Evolutionary conservation across 2,113 vertebrate species (phyloP).

Genomic region (Semnornis frantzii): DNA sequence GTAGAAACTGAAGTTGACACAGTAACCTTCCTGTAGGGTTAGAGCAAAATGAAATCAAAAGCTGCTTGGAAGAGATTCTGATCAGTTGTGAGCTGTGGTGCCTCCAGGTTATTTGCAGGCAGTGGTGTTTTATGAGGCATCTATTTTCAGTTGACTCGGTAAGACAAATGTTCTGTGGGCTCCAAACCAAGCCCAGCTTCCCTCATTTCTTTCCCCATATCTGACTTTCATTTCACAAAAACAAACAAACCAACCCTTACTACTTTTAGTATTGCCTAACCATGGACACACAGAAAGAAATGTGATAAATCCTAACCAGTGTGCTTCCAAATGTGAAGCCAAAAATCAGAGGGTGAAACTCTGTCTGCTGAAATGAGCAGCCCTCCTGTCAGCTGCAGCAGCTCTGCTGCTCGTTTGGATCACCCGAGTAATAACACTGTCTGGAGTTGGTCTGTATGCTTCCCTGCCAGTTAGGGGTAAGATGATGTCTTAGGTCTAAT

Average conservation of each 20-base stretch:
- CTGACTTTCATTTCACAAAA: background rate
- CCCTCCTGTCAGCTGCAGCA: rapidly evolving
- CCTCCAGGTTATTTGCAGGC: background rate
- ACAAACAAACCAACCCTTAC: background rate
- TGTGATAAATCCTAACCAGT: background rate
- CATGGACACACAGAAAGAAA: background rate
- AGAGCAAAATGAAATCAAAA: background rate
- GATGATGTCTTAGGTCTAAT: background rate
- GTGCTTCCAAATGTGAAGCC: background rate
- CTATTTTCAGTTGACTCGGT: background rate
- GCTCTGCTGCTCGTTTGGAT: background rate
- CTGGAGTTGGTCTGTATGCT: background rate
- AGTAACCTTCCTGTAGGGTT: background rate
- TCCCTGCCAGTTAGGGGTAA: background rate
- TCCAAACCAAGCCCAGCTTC: background rate
- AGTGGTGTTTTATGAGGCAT: background rate
- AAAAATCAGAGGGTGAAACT: background rate
- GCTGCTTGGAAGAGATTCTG: background rate
- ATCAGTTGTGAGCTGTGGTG: background rate
- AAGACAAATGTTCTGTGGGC: background rate
- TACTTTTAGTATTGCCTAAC: background rate
- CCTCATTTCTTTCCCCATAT: background rate
- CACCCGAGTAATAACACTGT: background rate
- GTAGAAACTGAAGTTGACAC: background rate
- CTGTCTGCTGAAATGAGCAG: background rate